Evolutionary conservation across 2,113 vertebrate genomes (phyloP).

Genomic region (Drymodes brunneopygia): DNA sequence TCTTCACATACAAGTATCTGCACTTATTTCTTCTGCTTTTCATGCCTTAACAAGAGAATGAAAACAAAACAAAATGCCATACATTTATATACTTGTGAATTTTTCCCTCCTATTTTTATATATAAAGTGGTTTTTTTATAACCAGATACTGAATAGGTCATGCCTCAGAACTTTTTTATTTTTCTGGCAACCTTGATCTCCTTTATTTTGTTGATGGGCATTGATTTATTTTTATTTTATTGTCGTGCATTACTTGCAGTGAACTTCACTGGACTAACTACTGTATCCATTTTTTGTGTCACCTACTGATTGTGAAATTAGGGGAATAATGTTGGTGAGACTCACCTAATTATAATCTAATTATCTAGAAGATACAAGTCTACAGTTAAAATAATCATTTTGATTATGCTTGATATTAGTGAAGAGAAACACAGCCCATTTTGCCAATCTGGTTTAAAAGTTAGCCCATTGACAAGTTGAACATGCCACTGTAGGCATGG

Average conservation of each 20-base stretch:
- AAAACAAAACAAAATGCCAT: not conserved
- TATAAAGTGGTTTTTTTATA: not conserved
- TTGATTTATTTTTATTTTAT: not conserved
- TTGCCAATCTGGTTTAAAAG: not conserved
- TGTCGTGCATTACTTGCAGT: not conserved
- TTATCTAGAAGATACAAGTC: not conserved
- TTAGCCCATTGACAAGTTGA: not conserved
- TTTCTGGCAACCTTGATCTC: not conserved
- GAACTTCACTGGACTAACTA: not conserved
- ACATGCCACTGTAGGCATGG: not conserved
- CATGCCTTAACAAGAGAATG: not conserved
- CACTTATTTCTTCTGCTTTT: not conserved
- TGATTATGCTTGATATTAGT: not conserved
- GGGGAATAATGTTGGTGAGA: not conserved
- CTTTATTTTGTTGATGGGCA: not conserved
- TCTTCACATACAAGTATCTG: not conserved
- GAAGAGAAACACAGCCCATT: not conserved
- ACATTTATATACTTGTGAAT: not conserved
- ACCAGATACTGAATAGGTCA: not conserved
- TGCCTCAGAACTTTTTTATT: not conserved
- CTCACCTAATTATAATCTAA: not conserved
- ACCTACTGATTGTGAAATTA: not conserved
- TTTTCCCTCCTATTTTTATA: not conserved
- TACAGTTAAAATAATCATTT: not conserved
- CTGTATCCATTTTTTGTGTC: not conserved